These are phyloP conservation scores for Fistularia commersonii DNA, from an alignment of 2,797 vertebrate genomes.

Conservation along the genomic window DNA sequence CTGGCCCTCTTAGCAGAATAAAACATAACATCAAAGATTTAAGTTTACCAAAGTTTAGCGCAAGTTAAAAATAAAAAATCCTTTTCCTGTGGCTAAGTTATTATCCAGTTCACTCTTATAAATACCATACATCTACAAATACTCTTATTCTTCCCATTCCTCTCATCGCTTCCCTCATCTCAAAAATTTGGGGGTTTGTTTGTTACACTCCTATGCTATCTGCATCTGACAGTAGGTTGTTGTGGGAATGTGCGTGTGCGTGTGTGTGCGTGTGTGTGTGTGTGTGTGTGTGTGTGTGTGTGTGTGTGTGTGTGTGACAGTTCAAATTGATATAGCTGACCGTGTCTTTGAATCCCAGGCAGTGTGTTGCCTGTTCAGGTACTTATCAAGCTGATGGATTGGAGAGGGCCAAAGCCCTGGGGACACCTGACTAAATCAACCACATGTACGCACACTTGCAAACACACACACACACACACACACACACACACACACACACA, in stretches of 20 bases:
- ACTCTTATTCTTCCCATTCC: slow-evolving; percentile 2
- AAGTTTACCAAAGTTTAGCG: too few relatives aligned
- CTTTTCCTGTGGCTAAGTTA: too few relatives aligned
- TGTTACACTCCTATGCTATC: too few relatives aligned
- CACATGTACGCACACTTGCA: slow-evolving; percentile 50
- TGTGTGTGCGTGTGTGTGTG: too few relatives aligned
- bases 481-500: slow-evolving; percentile 6
- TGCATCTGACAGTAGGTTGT: too few relatives aligned
- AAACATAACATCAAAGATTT: too few relatives aligned
- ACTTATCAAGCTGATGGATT: slow-evolving; percentile 94
- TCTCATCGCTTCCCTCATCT: slow-evolving; percentile 17
- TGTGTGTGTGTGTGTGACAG: slow-evolving; percentile 59
- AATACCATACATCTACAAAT: slow-evolving; percentile 14
- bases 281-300: too few relatives aligned
- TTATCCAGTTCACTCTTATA: too few relatives aligned
- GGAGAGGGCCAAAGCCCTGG: slow-evolving; percentile 79
- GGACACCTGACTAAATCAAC: slow-evolving; percentile 86
- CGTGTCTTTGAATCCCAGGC: slow-evolving; percentile 82
- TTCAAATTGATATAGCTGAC: slow-evolving; percentile 86
- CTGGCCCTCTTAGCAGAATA: too few relatives aligned
- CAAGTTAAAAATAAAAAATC: too few relatives aligned
- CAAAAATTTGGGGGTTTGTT: slow-evolving; percentile 19
- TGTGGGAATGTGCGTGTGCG: too few relatives aligned
- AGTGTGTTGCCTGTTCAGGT: slow-evolving; percentile 91
- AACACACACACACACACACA: slow-evolving; percentile 12